A percentile compares a stretch with the other conserved stretches of the same genome.
Evolutionary conservation across 2,888 invertebrate species (phyloP).

Genomic region (Dicranocentrus wangi): DNA sequence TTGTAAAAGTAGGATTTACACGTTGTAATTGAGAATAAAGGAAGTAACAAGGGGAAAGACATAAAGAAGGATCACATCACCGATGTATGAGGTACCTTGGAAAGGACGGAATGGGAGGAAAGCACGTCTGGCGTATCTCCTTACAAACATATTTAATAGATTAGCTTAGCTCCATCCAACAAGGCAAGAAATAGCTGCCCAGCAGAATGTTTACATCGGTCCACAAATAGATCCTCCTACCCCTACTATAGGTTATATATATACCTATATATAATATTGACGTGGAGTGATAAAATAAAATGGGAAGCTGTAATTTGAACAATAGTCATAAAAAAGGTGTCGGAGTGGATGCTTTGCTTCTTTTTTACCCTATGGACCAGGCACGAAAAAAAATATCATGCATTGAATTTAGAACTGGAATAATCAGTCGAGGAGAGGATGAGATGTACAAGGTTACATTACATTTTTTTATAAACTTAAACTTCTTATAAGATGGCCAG

Average conservation of each 20-base stretch:
- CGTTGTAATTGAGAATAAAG: slow-evolving; percentile 5
- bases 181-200: no score
- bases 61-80: neutral
- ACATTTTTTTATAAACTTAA: neutral
- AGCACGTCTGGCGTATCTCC: neutral
- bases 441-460: neutral
- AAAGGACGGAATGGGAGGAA: neutral
- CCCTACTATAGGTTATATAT: no score
- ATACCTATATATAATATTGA: no score
- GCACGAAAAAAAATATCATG: slow-evolving; percentile 21
- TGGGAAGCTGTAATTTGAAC: slow-evolving; percentile 27
- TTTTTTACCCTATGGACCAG: no score
- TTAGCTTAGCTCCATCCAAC: no score
- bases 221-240: no score
- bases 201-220: no score
- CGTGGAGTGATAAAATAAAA: slow-evolving; percentile 26
- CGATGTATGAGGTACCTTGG: neutral
- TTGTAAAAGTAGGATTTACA: neutral
- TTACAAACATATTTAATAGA: neutral
- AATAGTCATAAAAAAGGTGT: slow-evolving; percentile 23
- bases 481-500: neutral
- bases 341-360: neutral
- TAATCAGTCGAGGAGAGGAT: neutral
- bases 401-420: slow-evolving; percentile 17
- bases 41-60: neutral